These are phyloP conservation scores for Aleiodes sp. DNA, from an alignment of 1,140 invertebrate species.

Conservation along the genomic window DNA sequence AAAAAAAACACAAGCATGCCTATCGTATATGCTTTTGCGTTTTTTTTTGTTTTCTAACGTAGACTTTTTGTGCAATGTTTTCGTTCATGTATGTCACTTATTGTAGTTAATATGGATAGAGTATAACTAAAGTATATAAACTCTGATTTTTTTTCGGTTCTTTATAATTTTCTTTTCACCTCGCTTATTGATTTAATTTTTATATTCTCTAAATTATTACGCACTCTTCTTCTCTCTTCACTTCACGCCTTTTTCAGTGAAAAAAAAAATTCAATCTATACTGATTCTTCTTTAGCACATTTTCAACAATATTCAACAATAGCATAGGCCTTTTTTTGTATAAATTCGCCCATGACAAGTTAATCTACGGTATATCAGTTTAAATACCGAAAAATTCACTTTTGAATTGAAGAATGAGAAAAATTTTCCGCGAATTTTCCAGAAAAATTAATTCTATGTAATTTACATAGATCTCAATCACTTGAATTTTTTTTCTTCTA, in stretches of 20 bases:
- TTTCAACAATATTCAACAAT: conserved; percentile 62
- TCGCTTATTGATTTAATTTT: conserved; percentile 50
- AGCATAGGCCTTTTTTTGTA: conserved; percentile 60
- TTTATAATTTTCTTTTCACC: conserved; percentile 53
- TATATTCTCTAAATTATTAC: conserved; percentile 53
- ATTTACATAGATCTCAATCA: conserved; percentile 15
- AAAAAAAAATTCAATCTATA: conserved; percentile 15
- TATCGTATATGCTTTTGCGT: neutral
- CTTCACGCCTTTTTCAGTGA: too few species aligned
- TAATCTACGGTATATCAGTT: conserved; percentile 55
- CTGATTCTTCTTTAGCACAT: conserved; percentile 49
- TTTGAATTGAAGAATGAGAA: too few species aligned
- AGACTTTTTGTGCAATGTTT: neutral
- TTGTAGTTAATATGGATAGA: conserved; percentile 53
- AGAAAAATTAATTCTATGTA: neutral
- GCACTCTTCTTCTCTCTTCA: conserved; percentile 43
- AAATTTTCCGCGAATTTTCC: neutral
- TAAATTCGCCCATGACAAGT: conserved; percentile 38
- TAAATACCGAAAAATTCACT: conserved; percentile 34
- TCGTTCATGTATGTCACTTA: conserved; percentile 19
- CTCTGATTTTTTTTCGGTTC: conserved; percentile 52
- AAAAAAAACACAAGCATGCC: conserved; percentile 1
- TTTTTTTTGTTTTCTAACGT: neutral
- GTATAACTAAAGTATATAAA: conserved; percentile 64
- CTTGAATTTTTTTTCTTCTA: neutral